Evolutionary conservation across 2,888 invertebrate species (phyloP).

Genomic region (Malachius bipustulatus): DNA sequence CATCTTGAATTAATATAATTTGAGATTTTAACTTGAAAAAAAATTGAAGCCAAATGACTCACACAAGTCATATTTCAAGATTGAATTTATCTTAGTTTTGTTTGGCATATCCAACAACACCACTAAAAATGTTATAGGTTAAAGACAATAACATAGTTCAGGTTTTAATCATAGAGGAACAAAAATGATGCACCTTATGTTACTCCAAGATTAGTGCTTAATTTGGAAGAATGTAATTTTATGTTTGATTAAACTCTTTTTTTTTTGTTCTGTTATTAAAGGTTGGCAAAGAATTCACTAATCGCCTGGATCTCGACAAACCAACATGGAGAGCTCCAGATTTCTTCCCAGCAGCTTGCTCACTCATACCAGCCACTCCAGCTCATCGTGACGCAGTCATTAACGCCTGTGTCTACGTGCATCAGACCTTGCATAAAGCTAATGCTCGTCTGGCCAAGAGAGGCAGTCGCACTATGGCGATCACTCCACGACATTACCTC

Average conservation of each 20-base stretch:
- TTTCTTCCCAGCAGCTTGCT: slow-evolving; percentile 81
- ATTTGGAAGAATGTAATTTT: not conserved
- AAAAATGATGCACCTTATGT: too few species aligned
- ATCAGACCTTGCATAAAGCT: slow-evolving; percentile 92
- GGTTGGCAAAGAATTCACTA: slow-evolving; percentile 94
- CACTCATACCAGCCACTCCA: slow-evolving; percentile 58
- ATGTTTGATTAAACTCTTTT: not conserved
- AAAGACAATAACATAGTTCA: too few species aligned
- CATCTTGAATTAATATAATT: too few species aligned
- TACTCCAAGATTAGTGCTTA: not conserved
- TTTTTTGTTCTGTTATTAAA: slow-evolving; percentile 21
- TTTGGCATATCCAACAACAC: too few species aligned
- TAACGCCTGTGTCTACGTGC: slow-evolving; percentile 96
- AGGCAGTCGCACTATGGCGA: slow-evolving; percentile 92
- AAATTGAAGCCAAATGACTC: too few species aligned
- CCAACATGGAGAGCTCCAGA: slow-evolving; percentile 78
- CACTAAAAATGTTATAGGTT: too few species aligned
- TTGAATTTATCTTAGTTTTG: too few species aligned
- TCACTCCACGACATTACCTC: slow-evolving; percentile 93
- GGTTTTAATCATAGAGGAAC: too few species aligned
- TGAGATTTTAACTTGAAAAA: too few species aligned
- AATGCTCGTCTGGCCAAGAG: slow-evolving; percentile 83
- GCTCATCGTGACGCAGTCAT: slow-evolving; percentile 93
- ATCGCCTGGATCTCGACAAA: slow-evolving; percentile 85
- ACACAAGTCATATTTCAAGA: too few species aligned